A percentile compares a stretch with the other conserved stretches of the same genome.
Evolutionary conservation across 2,797 vertebrate genomes (phyloP).

Genomic region (Oophaga sylvatica): DNA sequence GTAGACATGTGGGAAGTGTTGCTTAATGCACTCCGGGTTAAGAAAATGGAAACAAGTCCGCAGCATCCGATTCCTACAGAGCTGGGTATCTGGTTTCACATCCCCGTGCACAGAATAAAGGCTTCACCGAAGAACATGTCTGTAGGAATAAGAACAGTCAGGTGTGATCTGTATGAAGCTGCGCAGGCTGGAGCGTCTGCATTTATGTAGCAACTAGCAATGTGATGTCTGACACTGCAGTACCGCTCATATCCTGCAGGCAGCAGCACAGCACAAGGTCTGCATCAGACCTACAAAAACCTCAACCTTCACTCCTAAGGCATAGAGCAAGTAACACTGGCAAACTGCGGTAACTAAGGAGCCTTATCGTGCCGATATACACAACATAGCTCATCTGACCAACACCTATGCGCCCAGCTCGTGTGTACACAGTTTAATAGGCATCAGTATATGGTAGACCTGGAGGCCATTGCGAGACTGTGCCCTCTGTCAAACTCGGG

Average conservation of each 20-base stretch:
- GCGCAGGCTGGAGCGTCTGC: not conserved
- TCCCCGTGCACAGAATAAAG: not conserved
- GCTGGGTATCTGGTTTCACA: not conserved
- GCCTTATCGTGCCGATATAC: no score
- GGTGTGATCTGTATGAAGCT: not conserved
- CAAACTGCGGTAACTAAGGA: not conserved
- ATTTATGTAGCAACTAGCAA: not conserved
- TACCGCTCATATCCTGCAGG: slow-evolving; percentile 21
- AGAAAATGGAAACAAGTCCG: not conserved
- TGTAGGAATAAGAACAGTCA: not conserved
- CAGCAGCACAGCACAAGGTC: slow-evolving; percentile 37
- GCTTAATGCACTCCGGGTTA: no score
- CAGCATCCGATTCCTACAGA: not conserved
- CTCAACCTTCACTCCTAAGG: not conserved
- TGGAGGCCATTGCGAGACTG: no score
- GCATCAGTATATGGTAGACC: no score
- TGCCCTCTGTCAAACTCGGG: no score
- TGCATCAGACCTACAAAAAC: not conserved
- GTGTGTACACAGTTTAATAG: no score
- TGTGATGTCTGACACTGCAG: not conserved
- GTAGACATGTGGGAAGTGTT: not conserved
- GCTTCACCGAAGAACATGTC: not conserved
- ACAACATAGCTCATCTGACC: no score
- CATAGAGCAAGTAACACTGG: not conserved
- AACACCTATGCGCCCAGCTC: no score